Evolutionary conservation across 2,797 vertebrate genomes (phyloP).

Genomic region (Anableps anableps): DNA sequence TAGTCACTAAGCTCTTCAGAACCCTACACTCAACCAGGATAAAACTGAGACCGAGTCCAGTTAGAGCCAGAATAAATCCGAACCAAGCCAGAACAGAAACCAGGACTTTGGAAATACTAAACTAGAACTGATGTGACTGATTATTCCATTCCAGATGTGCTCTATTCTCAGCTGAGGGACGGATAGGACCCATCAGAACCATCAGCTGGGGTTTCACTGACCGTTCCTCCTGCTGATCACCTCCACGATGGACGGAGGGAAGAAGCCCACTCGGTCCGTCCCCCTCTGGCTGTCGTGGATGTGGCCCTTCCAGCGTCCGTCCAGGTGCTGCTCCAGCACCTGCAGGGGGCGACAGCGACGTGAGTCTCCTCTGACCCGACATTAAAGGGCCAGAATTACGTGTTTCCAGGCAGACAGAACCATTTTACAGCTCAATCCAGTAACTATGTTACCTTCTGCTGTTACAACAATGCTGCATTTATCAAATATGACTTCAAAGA

Average conservation of each 20-base stretch:
- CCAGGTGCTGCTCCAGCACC: conserved; percentile 95
- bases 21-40: not conserved
- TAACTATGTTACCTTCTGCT: too few species aligned
- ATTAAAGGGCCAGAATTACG: too few species aligned
- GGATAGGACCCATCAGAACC: too few species aligned
- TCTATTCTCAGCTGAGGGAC: too few species aligned
- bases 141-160: too few species aligned
- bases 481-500: too few species aligned
- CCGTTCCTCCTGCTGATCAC: conserved; percentile 93
- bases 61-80: not conserved
- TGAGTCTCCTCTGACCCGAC: too few species aligned
- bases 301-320: conserved; percentile 97
- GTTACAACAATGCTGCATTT: too few species aligned
- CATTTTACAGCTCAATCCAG: too few species aligned
- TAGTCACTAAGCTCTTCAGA: too few species aligned
- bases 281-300: conserved; percentile 93
- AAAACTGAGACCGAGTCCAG: not conserved
- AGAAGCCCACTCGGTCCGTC: conserved; percentile 93
- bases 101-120: not conserved
- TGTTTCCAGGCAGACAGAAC: too few species aligned
- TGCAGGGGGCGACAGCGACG: conserved; percentile 52
- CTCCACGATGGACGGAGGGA: conserved; percentile 94
- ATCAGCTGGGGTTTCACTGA: conserved; percentile 54
- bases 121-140: not conserved
- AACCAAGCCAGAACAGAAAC: not conserved